Evolutionary conservation across 2,113 vertebrate genomes (phyloP).

Genomic region (Phyllopteryx taeniolatus): DNA sequence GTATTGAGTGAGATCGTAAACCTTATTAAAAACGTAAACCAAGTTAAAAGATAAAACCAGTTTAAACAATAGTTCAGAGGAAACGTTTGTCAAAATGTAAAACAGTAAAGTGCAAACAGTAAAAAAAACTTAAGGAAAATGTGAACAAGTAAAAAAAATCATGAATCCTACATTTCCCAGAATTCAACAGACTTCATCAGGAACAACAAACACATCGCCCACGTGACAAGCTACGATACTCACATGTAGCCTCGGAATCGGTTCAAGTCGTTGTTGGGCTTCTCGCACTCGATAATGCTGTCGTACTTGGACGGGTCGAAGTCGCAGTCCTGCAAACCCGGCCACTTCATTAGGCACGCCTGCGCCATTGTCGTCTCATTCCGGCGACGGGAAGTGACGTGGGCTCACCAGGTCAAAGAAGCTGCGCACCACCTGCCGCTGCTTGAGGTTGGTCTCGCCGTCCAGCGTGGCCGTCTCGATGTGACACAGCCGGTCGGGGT

Average conservation of each 20-base stretch:
- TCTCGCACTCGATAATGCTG: conserved; percentile 94
- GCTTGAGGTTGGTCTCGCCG: conserved; percentile 96
- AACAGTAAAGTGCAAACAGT: too few relatives aligned
- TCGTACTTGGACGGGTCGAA: conserved; percentile 92
- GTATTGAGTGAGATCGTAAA: too few relatives aligned
- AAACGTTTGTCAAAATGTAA: too few relatives aligned
- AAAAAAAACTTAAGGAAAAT: too few relatives aligned
- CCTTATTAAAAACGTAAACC: too few relatives aligned
- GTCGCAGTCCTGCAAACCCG: conserved; percentile 84
- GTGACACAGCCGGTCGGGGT: conserved; percentile 92
- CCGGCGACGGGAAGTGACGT: not conserved
- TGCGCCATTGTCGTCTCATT: not conserved
- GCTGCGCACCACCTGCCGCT: conserved; percentile 89
- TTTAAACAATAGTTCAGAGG: too few relatives aligned
- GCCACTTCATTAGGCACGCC: not conserved
- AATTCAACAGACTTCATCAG: not conserved
- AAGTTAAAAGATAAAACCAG: too few relatives aligned
- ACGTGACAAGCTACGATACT: conserved; percentile 63
- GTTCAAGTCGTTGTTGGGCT: conserved; percentile 94
- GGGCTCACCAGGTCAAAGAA: conserved; percentile 89
- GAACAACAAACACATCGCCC: not conserved
- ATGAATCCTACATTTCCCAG: not conserved
- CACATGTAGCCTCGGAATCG: conserved; percentile 94
- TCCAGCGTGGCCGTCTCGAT: conserved; percentile 97
- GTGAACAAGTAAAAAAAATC: too few relatives aligned